Evolutionary conservation across 1,140 invertebrate species (phyloP), one percentile per base, ranked within the genome.

Genomic region (Amyelois transitella): DNA sequence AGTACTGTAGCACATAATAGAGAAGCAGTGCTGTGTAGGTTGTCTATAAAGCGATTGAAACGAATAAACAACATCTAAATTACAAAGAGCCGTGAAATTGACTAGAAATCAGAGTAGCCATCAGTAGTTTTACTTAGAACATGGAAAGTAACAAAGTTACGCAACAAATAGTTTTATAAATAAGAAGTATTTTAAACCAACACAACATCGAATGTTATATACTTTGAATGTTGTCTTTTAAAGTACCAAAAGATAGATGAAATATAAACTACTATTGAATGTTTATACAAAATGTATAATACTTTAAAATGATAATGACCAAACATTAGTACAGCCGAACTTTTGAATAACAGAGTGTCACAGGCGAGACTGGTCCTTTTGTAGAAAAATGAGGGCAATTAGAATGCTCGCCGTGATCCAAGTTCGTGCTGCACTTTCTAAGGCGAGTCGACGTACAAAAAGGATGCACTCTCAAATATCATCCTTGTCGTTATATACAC

Each of bases 371-470:
- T 8, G 43, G 63, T 68, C 69, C 65, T 69, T 72, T 65, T 57
- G 64, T 68, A 65, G 60, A 66, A n/a, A n/a, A n/a, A 62, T 49
- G 48, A 66, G 56, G 56, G 58, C 64, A 70, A 75, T 83, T 79
- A 78, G 61, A 76, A 83, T 83, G 65, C 77, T 64, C 50, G 61
- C 60, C 75, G 55, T 72, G 77, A 74, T 76, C 70, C 63, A 51
- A 69, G 61, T 64, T 60, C 66, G 65, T 60, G 60, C 61, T 72
- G 72, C 69, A 80, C 80, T 83, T 83, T 83, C 80, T 83, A 83
- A 64, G 61, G 22, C 49, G 62, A 77, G 81, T 76, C 79, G 81
- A 77, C 51, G 69, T 62, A 20, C 12, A 10, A 6, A 19, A n/a
- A 20, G n/a, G 19, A 2, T 20, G 19, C 43, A 45, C 19, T 45